Evolutionary conservation across 2,888 invertebrate species (phyloP), one percentile per base, ranked within the genome.

Genomic region (Cheilosia vernalis): DNA sequence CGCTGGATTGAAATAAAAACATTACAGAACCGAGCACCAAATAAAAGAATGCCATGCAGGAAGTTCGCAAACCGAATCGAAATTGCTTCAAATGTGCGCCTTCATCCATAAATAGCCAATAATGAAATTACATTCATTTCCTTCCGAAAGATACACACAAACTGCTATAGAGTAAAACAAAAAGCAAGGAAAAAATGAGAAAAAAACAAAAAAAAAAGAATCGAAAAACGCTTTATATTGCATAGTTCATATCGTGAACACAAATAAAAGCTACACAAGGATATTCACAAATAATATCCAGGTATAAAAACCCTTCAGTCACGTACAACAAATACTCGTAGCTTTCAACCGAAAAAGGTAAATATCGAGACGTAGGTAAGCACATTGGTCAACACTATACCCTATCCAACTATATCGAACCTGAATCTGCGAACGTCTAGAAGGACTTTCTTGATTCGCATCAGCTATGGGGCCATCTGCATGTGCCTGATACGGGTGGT

Each of bases 211-310:
- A n/a, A 24, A 40, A 27, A 4, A 27, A n/a, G n/a, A 27, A 27
- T 27, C 30, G 67, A 33, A 60, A 72, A 79, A 74, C 74, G 74
- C 79, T 74, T 76, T 60, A 80, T 84, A 84, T 84, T 84, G 70
- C 80, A 80, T 80, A 80, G 79, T 84, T 84, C 84, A 84, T 74
- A 69, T 74, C 70, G 69, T 74, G 79, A 74, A 44, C 74, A 58
- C 47, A 67, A 84, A 83, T 61, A 73, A 67, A 79, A 83, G 79
- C 64, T 80, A 64, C 24, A 61, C 47, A 21, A n/a, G n/a, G 15
- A 30, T 55, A 24, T 37, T 37, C 13, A 0, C 37, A 13, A 13
- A 37, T 2, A 21, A 21, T 37, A 37, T 2, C 30, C 7, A 9
- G 30, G n/a, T 44, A 24, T 19, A 13, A 40, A 3, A 44, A 33